These are phyloP conservation scores for Pavo muticus DNA, from an alignment of 2,113 vertebrate species.

Conservation along the genomic window DNA sequence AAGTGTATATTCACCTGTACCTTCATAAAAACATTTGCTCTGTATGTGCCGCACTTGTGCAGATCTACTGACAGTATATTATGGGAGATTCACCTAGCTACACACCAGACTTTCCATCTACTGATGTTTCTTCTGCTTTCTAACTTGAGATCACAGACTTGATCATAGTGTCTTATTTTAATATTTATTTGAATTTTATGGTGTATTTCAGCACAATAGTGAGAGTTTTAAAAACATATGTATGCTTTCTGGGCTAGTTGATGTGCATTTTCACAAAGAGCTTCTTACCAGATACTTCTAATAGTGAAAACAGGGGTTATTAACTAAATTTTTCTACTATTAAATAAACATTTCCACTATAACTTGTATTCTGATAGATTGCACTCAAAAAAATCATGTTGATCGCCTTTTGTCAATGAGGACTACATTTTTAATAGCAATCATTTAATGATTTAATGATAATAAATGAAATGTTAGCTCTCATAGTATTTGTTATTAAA, in stretches of 20 bases:
- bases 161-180: not conserved
- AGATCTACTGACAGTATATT: not conserved
- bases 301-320: not conserved
- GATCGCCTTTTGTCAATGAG: not conserved
- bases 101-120: rapidly evolving
- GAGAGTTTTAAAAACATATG: not conserved
- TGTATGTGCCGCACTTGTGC: not conserved
- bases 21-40: not conserved
- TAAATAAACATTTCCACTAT: not conserved
- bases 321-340: not conserved
- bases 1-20: not conserved
- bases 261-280: not conserved
- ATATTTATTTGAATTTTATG: not conserved
- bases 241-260: not conserved
- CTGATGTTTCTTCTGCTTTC: not conserved
- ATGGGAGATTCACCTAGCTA: not conserved
- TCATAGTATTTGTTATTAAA: rapidly evolving
- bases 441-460: not conserved
- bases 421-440: not conserved
- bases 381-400: not conserved
- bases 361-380: not conserved
- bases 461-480: not conserved
- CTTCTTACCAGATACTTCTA: not conserved
- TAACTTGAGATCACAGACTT: not conserved
- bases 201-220: not conserved